These are phyloP conservation scores for Pasiphila rectangulata DNA, from an alignment of 2,888 invertebrate species.

Conservation along the genomic window DNA sequence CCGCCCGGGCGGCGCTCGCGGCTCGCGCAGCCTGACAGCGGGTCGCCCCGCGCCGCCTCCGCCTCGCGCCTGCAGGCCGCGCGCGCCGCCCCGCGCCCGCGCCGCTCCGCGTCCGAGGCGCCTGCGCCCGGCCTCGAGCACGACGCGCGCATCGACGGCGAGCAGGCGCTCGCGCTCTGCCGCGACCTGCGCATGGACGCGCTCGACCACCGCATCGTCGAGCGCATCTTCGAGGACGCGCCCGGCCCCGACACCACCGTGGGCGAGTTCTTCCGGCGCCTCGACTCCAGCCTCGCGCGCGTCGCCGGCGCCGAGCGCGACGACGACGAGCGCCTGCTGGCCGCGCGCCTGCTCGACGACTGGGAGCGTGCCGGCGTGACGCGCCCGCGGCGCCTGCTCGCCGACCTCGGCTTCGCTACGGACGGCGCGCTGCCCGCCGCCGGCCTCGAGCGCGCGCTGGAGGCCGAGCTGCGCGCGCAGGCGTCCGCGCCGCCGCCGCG, in stretches of 20 bases:
- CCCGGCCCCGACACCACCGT: conserved; percentile 57
- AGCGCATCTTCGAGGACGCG: conserved; percentile 57
- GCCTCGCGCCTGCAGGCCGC: conserved; percentile 57
- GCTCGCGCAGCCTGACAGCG: conserved; percentile 63
- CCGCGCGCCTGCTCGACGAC: conserved; percentile 83
- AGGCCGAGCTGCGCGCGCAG: conserved; percentile 80
- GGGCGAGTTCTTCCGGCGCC: conserved; percentile 68
- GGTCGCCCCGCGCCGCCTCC: conserved; percentile 54
- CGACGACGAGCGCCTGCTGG: conserved; percentile 39
- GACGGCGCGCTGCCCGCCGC: conserved; percentile 77
- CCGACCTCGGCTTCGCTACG: conserved; percentile 84
- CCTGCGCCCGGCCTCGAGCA: conserved; percentile 49
- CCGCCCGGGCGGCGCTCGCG: conserved; percentile 86
- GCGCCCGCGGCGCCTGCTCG: conserved; percentile 83
- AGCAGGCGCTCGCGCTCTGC: conserved; percentile 62
- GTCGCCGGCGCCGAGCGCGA: conserved; percentile 45
- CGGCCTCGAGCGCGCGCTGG: conserved; percentile 82
- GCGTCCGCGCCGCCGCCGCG: conserved; percentile 29
- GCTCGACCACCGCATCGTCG: conserved; percentile 56
- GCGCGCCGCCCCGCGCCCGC: conserved; percentile 47
- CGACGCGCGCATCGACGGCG: conserved; percentile 56
- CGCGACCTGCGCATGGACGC: conserved; percentile 61
- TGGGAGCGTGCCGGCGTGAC: conserved; percentile 87
- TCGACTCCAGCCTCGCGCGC: conserved; percentile 58
- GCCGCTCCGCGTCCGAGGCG: conserved; percentile 55